A percentile compares a stretch with the other conserved stretches of the same genome.
These are phyloP conservation scores for Channallabes apus DNA, from an alignment of 2,797 vertebrate genomes.

Conservation along the genomic window DNA sequence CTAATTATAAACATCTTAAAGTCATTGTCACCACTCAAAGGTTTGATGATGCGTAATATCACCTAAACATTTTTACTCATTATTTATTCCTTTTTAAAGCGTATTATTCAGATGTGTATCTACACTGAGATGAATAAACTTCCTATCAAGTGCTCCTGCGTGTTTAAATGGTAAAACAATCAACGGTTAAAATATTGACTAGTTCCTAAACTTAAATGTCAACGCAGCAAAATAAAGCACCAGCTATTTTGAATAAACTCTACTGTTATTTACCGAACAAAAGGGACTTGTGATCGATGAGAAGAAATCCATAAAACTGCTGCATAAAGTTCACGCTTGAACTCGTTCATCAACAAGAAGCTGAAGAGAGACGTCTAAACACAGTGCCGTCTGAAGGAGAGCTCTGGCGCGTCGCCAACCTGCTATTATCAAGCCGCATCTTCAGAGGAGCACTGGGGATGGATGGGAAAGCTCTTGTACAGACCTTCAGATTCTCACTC, in stretches of 20 bases:
- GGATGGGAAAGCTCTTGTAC: slow-evolving; percentile 73
- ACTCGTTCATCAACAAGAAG: slow-evolving; percentile 22
- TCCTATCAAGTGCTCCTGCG: not conserved
- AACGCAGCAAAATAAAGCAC: slow-evolving; percentile 5
- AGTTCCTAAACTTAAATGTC: not conserved
- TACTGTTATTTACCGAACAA: slow-evolving; percentile 23
- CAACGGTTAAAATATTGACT: not conserved
- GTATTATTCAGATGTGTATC: not conserved
- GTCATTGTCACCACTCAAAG: not conserved
- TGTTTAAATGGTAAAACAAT: not conserved
- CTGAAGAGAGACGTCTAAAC: slow-evolving; percentile 25
- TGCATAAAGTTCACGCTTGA: slow-evolving; percentile 47
- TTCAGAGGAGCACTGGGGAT: slow-evolving; percentile 67
- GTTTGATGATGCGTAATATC: not conserved
- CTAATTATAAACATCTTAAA: not conserved
- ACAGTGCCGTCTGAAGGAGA: slow-evolving; percentile 44
- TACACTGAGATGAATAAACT: not conserved
- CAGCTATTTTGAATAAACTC: slow-evolving; percentile 5
- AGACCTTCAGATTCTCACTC: slow-evolving; percentile 70
- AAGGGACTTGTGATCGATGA: slow-evolving; percentile 77
- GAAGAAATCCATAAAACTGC: slow-evolving; percentile 69
- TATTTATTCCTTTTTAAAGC: not conserved
- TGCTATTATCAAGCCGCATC: slow-evolving; percentile 71
- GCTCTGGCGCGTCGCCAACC: slow-evolving; percentile 70
- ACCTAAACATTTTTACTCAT: not conserved